Base-by-base conservation (phyloP, 2,888 invertebrate species). In the Malachius bipustulatus region DNA sequence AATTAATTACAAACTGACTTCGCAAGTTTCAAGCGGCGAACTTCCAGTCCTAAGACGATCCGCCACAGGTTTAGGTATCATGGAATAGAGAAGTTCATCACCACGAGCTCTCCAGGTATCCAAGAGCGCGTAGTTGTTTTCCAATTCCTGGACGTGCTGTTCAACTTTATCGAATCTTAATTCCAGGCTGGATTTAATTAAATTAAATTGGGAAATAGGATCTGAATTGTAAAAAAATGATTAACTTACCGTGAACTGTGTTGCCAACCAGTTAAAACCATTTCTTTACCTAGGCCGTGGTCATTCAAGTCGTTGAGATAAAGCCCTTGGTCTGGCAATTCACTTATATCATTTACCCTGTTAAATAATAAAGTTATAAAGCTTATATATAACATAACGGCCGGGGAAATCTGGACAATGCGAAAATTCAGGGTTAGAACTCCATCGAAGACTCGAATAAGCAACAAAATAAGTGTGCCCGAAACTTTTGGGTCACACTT, bases 21-120 rank as follows among this genome's bases (percentile, higher is more conserved):
- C 78, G 57, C 88, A 90, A 9, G 88, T 87, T 31, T 73, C 75
- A 51, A 84, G 66, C 1, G 83, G 74, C 50, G 81, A 77, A 39
- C 76, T 74, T 0, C 88, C 89, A 12, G 73, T 66, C 38, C 84
- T 69, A 48, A 91, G 67, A 42, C 82, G 72, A 52, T 87, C 82
- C 0, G 88, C 90, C 10, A 90, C 80, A 2, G 78, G 75, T 50
- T 78, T 76, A 0, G 91, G 91, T 52, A 91, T 87, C 90, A 91
- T 91, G 1, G 90, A 88, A 55, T 90, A 90, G 0, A 91, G 65
- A 3, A 91, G 66, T 45, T 84, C 83, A 53, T 91, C 88, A 1
- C 88, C 83, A 45, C 82, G 75, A 38, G 77, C 73, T 58, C 88
- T 85, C 87, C 88, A 89, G 16, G 80, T 76, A 54, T 89, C 88